Evolutionary conservation across 2,797 vertebrate genomes (phyloP).

Genomic region (Gymnoscopelus braueri): DNA sequence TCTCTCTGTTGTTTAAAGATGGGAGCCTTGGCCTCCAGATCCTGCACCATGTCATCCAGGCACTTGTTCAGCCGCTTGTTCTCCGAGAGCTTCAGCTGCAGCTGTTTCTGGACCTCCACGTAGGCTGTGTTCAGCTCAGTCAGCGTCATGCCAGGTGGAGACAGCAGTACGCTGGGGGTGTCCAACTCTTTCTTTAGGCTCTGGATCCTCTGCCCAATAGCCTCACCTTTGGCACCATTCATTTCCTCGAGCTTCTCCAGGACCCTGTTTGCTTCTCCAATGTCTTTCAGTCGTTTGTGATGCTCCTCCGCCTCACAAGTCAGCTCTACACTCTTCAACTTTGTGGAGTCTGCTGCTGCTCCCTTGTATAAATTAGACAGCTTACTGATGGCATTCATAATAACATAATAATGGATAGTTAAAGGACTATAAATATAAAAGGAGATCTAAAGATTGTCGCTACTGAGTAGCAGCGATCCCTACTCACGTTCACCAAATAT

Average conservation of each 20-base stretch:
- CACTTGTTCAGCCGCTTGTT: constrained; percentile 96
- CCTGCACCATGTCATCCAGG: constrained; percentile 96
- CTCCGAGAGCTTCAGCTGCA: constrained; percentile 92
- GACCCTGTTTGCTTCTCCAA: constrained; percentile 90
- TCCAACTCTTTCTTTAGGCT: constrained; percentile 93
- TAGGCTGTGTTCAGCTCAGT: constrained; percentile 92
- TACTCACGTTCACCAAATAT: too few relatives aligned
- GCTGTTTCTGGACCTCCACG: constrained; percentile 91
- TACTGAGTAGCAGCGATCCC: too few relatives aligned
- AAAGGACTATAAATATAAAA: too few relatives aligned
- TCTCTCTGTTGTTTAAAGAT: constrained; percentile 94
- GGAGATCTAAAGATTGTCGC: too few relatives aligned
- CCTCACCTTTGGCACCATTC: constrained; percentile 81
- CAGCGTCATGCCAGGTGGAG: constrained; percentile 30
- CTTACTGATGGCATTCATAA: constrained; percentile 90
- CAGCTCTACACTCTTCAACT: constrained; percentile 91
- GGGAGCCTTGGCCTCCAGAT: constrained; percentile 95
- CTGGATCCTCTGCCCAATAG: constrained; percentile 85
- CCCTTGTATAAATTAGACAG: constrained; percentile 95
- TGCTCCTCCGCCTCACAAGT: constrained; percentile 91
- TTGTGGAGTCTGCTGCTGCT: constrained; percentile 87
- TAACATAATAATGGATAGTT: too few relatives aligned
- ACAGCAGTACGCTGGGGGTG: constrained; percentile 92
- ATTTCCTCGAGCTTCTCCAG: constrained; percentile 85
- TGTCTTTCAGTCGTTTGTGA: constrained; percentile 93